phyloP scores from a whole-genome alignment of 2,113 vertebrate species.

The Apodemus sylvaticus region DNA sequence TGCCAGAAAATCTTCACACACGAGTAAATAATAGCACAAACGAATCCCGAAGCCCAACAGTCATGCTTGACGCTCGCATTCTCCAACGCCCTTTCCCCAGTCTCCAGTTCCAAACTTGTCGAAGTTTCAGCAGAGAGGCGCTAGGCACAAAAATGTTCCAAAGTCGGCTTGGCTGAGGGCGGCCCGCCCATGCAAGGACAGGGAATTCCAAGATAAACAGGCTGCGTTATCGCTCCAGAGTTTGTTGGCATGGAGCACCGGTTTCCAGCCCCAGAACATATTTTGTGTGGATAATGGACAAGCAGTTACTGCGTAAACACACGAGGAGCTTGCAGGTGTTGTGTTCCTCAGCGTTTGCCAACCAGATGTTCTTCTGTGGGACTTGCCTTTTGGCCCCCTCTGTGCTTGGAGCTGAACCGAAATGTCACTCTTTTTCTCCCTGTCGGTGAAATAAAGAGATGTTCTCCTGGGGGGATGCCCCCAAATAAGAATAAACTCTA shows the following conservation, averaged over 20 bases:
- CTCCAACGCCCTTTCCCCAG: slow-evolving; percentile 6
- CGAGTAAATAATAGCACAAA: slow-evolving; percentile 47
- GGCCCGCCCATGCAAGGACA: not conserved
- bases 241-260: slow-evolving; percentile 76
- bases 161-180: slow-evolving; percentile 67
- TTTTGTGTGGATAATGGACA: slow-evolving; percentile 81
- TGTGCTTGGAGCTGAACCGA: slow-evolving; percentile 74
- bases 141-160: slow-evolving; percentile 51
- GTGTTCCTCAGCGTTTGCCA: slow-evolving; percentile 84
- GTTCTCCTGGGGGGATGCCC: slow-evolving; percentile 62
- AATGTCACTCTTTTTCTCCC: slow-evolving; percentile 72
- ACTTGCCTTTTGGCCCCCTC: slow-evolving; percentile 49
- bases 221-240: slow-evolving; percentile 82
- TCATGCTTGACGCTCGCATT: not conserved
- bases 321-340: slow-evolving; percentile 82
- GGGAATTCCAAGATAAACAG: slow-evolving; percentile 85
- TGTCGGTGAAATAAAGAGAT: slow-evolving; percentile 75
- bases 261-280: slow-evolving; percentile 81
- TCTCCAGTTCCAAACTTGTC: slow-evolving; percentile 37
- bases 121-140: slow-evolving; percentile 51
- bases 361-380: slow-evolving; percentile 86
- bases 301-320: slow-evolving; percentile 84
- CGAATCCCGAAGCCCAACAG: not conserved
- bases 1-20: slow-evolving; percentile 52
- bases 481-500: slow-evolving; percentile 74